Conservation (phyloP, 2,113 vertebrate genomes). For the Thryonomys swinderianus region DNA sequence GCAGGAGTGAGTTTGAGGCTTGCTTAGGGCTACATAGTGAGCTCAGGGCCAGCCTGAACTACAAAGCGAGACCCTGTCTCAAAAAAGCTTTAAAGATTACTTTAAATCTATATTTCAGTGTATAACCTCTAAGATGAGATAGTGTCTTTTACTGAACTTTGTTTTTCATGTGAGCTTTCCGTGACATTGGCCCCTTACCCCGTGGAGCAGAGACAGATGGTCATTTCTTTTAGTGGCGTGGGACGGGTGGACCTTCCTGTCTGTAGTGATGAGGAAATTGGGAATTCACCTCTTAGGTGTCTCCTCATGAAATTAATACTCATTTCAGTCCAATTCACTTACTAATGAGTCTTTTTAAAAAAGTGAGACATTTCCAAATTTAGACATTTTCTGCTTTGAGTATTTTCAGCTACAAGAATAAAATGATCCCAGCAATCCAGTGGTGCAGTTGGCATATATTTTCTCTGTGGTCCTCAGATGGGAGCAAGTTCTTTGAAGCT, state of each 20-base stretch:
- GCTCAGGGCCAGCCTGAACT: no score
- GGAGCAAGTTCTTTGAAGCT: conserved; percentile 45
- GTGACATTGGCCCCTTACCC: background rate
- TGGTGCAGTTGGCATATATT: background rate
- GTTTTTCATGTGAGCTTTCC: background rate
- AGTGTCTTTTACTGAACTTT: background rate
- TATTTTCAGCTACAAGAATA: background rate
- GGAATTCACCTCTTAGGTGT: background rate
- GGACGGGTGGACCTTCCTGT: background rate
- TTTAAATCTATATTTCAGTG: background rate
- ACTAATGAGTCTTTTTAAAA: background rate
- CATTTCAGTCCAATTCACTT: background rate
- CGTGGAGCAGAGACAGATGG: background rate
- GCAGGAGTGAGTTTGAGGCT: no score
- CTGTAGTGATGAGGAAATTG: background rate
- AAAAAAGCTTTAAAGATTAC: no score
- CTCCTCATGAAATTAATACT: background rate
- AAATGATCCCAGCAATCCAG: background rate
- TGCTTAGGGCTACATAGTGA: no score
- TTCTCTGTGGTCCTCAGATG: background rate
- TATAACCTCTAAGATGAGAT: background rate
- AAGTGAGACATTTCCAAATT: background rate
- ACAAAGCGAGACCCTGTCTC: no score
- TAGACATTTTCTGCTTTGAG: background rate
- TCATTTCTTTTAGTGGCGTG: background rate